phyloP scores from a whole-genome alignment of 2,888 invertebrate species.

The Cephus nigrinus region DNA sequence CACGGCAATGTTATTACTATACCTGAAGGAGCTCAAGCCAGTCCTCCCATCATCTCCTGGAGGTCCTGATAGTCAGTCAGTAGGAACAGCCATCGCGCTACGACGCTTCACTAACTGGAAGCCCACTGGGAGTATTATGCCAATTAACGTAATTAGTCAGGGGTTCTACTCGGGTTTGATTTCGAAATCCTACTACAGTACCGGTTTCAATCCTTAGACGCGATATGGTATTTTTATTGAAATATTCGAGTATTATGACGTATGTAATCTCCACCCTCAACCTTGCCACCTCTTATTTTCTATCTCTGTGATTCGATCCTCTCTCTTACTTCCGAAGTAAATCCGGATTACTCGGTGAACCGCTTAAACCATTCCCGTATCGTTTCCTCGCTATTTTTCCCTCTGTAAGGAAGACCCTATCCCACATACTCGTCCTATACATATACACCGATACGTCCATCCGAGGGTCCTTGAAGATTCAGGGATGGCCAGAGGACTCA shows the following conservation, averaged over 20 bases:
- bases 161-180: conserved; percentile 37
- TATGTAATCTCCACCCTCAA: no score
- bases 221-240: no score
- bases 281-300: background rate
- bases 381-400: background rate
- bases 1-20: conserved; percentile 26
- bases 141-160: conserved; percentile 55
- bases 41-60: conserved; percentile 9
- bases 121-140: conserved; percentile 49
- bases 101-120: conserved; percentile 32
- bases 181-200: conserved; percentile 15
- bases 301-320: background rate
- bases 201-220: no score
- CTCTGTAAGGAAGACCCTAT: background rate
- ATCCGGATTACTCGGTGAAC: conserved; percentile 45
- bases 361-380: conserved; percentile 8
- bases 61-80: conserved; percentile 11
- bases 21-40: conserved; percentile 13
- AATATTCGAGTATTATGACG: no score
- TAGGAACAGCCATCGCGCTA: conserved; percentile 12
- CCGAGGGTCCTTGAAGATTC: no score
- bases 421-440: no score
- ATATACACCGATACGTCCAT: no score
- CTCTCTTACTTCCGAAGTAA: conserved; percentile 20
- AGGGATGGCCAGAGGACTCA: no score